A percentile compares a stretch with the other conserved stretches of the same genome.
These are phyloP conservation scores for Ispidina picta DNA, from an alignment of 2,797 vertebrate species.

Conservation along the genomic window DNA sequence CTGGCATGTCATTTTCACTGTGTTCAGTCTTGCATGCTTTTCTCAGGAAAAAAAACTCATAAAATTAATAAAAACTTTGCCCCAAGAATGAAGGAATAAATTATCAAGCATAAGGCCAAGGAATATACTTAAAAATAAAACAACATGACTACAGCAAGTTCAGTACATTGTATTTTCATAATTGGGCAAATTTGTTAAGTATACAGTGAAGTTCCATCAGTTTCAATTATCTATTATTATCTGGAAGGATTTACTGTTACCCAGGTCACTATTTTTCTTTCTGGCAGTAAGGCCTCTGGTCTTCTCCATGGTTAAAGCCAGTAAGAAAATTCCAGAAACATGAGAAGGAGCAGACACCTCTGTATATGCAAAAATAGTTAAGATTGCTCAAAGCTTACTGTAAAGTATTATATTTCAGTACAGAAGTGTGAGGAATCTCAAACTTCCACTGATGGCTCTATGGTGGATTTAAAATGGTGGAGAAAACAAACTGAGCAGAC, in stretches of 20 bases:
- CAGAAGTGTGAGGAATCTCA: neutral
- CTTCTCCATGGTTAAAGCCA: neutral
- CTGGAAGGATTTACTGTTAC: neutral
- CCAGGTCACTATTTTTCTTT: neutral
- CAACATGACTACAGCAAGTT: neutral
- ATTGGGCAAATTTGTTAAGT: neutral
- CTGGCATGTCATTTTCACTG: neutral
- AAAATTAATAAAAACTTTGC: neutral
- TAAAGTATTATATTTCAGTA: neutral
- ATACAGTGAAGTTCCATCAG: neutral
- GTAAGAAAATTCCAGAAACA: neutral
- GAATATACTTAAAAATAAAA: neutral
- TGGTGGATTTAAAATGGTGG: neutral
- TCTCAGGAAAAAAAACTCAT: neutral
- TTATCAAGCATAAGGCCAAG: neutral
- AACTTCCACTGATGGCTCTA: constrained; percentile 15
- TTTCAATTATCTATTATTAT: neutral
- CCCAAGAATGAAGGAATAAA: neutral
- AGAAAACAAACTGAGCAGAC: neutral
- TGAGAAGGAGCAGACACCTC: neutral
- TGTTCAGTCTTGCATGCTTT: neutral
- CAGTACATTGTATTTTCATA: neutral
- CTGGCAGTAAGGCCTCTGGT: neutral
- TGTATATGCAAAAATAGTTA: neutral
- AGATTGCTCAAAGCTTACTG: neutral